A percentile compares a stretch with the other conserved stretches of the same genome.
Evolutionary conservation across 2,797 vertebrate genomes (phyloP).

Genomic region (Picus viridis): DNA sequence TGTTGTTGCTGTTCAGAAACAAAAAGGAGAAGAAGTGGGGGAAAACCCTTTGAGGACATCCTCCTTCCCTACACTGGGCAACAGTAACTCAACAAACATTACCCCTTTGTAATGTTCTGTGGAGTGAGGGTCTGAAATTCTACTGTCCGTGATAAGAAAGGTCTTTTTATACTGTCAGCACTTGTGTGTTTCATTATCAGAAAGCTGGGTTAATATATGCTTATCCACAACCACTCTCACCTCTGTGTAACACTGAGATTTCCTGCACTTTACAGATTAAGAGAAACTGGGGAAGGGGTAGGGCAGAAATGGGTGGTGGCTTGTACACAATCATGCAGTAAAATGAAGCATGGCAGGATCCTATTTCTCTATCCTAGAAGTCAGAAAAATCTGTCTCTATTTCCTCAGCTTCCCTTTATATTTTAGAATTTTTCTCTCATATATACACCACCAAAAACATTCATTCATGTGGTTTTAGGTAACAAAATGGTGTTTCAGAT

Average conservation of each 20-base stretch:
- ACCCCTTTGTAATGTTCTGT: fast-evolving
- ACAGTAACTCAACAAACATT: not conserved
- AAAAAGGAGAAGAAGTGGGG: not conserved
- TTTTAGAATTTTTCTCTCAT: not conserved
- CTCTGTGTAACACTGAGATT: not conserved
- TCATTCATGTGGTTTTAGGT: not conserved
- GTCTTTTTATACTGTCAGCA: not conserved
- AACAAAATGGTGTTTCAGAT: not conserved
- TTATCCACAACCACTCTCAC: not conserved
- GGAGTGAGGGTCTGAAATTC: not conserved
- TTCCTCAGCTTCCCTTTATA: not conserved
- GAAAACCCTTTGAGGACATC: not conserved
- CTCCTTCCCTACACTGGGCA: not conserved
- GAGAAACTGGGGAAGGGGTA: not conserved
- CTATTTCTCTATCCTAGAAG: not conserved
- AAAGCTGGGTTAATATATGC: not conserved
- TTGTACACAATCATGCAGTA: not conserved
- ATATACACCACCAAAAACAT: not conserved
- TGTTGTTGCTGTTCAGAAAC: not conserved
- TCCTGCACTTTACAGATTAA: not conserved
- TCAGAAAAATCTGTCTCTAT: not conserved
- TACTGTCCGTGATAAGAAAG: not conserved
- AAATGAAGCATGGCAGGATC: not conserved
- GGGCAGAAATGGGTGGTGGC: not conserved
- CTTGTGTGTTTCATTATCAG: not conserved